Evolutionary conservation across 2,113 vertebrate species (phyloP).

Genomic region (Aspidoscelis tigris): DNA sequence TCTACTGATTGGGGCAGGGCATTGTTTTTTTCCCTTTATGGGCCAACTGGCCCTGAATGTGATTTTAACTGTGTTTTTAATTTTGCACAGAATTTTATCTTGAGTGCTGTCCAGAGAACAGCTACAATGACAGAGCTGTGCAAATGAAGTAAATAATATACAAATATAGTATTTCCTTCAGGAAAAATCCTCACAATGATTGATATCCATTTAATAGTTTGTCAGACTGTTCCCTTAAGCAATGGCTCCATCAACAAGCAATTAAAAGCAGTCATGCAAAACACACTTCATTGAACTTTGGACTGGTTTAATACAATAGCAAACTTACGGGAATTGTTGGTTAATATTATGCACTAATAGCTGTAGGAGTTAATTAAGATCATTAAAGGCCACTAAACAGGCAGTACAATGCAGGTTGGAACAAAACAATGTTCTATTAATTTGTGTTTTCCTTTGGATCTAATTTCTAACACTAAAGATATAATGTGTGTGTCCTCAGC

Average conservation of each 20-base stretch:
- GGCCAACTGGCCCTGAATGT: no score
- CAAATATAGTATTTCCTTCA: not conserved
- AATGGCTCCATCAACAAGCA: not conserved
- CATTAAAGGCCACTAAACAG: not conserved
- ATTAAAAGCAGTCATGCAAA: not conserved
- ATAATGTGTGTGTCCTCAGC: not conserved
- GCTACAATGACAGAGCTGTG: no score
- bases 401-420: not conserved
- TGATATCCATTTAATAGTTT: not conserved
- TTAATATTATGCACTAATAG: not conserved
- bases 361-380: not conserved
- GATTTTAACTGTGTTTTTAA: no score
- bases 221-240: not conserved
- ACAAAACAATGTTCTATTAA: not conserved
- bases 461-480: not conserved
- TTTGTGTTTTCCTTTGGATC: not conserved
- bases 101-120: no score
- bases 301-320: not conserved
- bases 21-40: no score
- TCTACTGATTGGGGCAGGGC: no score
- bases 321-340: not conserved
- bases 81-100: no score
- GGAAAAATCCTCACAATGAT: not conserved
- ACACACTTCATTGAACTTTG: not conserved
- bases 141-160: not conserved